A percentile compares a stretch with the other conserved stretches of the same genome.
phyloP scores from a whole-genome alignment of 2,888 invertebrate species.

The Lochmaea crataegi region DNA sequence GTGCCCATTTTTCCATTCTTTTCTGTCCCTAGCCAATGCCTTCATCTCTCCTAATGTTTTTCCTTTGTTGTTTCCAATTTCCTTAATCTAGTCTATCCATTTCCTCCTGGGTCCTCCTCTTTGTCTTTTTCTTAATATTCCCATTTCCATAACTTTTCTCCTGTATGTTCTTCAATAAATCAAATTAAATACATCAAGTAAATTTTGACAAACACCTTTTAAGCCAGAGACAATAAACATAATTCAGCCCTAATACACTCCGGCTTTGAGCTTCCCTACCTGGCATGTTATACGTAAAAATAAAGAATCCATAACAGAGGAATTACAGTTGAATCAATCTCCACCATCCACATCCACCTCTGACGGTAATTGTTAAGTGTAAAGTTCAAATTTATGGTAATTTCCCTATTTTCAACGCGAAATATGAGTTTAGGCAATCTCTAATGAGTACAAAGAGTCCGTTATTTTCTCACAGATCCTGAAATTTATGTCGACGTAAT shows the following conservation, averaged over 20 bases:
- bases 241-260: background rate
- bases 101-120: too few relatives aligned
- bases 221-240: background rate
- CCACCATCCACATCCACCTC: slow-evolving; percentile 22
- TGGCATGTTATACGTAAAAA: slow-evolving; percentile 3
- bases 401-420: slow-evolving; percentile 29
- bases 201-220: background rate
- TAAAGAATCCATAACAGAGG: slow-evolving; percentile 12
- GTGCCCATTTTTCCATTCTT: too few relatives aligned
- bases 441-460: slow-evolving; percentile 41
- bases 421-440: slow-evolving; percentile 37
- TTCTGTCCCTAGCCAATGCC: too few relatives aligned
- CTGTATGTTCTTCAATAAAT: too few relatives aligned
- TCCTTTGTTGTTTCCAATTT: too few relatives aligned
- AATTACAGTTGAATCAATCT: slow-evolving; percentile 18
- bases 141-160: too few relatives aligned
- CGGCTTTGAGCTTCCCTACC: background rate
- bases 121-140: too few relatives aligned
- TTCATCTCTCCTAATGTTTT: too few relatives aligned
- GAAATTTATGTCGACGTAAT: slow-evolving; percentile 53
- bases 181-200: background rate
- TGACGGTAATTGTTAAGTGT: slow-evolving; percentile 28
- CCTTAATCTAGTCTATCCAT: too few relatives aligned
- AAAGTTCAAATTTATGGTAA: slow-evolving; percentile 33
- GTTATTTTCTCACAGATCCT: slow-evolving; percentile 42